Base-by-base conservation (phyloP, 2,797 vertebrate species). In the Amblyopsis hoosieri region DNA sequence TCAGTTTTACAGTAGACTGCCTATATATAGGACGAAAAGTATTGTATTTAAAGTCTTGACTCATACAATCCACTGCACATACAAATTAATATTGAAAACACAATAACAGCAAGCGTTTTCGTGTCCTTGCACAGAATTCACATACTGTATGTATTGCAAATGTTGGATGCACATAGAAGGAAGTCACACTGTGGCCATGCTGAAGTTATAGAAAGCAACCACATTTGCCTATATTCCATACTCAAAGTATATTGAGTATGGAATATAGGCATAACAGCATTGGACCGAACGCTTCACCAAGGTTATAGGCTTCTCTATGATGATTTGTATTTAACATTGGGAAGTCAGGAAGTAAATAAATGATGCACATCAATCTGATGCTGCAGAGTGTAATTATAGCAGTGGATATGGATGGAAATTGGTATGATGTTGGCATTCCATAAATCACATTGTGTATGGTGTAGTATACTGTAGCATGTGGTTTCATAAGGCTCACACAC, bases 381-480 rank as follows among this genome's bases (percentile, higher is more conserved):
- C 72, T 67, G 71, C 64, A 78, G 80, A 76, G 82, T 83, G 74
- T 85, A 88, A 90, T 90, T 90, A 90, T 81, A 82, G 68, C 55
- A 46, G 66, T 29, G 54, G 65, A 69, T 89, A 76, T 77, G 69
- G 64, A 87, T 82, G 72, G 69, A 67, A 78, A 71, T 82, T 13
- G 59, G 65, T 67, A 72, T 62, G 65, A 78, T 59, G 68, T 67
- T 8, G 50, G 14, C 8, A 65, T 66, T 85, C 80, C 78, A 89
- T 92, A 83, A 90, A 92, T 89, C 85, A 87, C 67, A 80, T 74
- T 67, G 67, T 79, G 61, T 76, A 73, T 48, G 61, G 64, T 14
- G 23, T 59, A 60, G 72, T 76, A 73, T 48, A 61, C 62, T 14
- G 23, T 57, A 60, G 72, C 67, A 79, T 84, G 71, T 67, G 71